A percentile compares a stretch with the other conserved stretches of the same genome.
Evolutionary conservation across 2,888 invertebrate genomes (phyloP).

Genomic region (Sepioteuthis lessoniana): DNA sequence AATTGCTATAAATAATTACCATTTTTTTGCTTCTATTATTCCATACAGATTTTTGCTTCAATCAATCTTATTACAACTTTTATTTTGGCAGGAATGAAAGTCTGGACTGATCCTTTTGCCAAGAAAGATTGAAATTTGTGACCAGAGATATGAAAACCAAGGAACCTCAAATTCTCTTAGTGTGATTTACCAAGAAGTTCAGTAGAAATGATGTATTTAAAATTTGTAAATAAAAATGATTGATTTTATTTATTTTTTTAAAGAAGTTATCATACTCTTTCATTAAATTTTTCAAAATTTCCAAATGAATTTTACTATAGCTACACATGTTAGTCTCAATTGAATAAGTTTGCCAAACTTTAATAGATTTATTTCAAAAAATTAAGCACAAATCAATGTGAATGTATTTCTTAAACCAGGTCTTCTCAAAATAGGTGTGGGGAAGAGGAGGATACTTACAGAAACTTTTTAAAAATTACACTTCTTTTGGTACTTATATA

Average conservation of each 20-base stretch:
- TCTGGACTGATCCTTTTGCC: conserved; percentile 58
- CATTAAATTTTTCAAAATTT: background rate
- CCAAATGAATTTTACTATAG: background rate
- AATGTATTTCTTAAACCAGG: no score
- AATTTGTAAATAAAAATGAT: background rate
- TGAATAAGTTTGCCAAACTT: no score
- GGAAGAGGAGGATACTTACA: no score
- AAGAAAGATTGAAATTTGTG: conserved; percentile 48
- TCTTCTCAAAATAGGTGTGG: no score
- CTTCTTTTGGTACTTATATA: no score
- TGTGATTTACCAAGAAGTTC: background rate
- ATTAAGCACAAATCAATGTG: no score
- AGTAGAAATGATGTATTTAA: background rate
- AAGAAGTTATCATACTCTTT: background rate
- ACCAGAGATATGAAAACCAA: background rate
- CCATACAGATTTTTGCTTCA: background rate
- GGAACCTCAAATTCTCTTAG: background rate
- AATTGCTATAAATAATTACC: no score
- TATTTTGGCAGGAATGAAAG: conserved; percentile 57
- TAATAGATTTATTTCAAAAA: no score
- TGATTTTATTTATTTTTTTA: background rate
- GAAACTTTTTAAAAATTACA: no score
- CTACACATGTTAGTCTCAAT: no score
- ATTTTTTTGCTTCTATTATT: background rate
- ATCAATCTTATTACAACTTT: background rate